phyloP scores from a whole-genome alignment of 2,888 invertebrate species.

The Acleris holmiana region DNA sequence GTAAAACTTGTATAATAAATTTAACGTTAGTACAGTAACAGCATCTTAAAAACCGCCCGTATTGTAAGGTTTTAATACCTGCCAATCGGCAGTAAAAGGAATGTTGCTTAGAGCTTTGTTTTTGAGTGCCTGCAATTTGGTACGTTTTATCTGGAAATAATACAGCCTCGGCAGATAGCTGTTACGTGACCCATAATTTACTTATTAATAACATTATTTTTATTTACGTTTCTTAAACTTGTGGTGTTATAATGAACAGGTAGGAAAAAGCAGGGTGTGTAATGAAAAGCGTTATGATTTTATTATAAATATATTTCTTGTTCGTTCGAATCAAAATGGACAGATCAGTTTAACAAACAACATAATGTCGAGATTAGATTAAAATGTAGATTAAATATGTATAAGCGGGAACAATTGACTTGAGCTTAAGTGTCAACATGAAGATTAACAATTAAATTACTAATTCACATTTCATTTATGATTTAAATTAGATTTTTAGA shows the following conservation, averaged over 20 bases:
- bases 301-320: slow-evolving; percentile 81
- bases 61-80: too few species aligned
- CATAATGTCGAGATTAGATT: slow-evolving; percentile 70
- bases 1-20: too few species aligned
- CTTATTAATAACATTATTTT: too few species aligned
- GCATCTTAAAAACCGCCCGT: too few species aligned
- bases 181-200: too few species aligned
- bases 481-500: slow-evolving; percentile 15
- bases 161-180: too few species aligned
- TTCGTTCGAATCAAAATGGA: slow-evolving; percentile 75
- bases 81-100: too few species aligned
- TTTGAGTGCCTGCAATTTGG: too few species aligned
- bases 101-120: too few species aligned
- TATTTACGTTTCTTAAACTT: not conserved
- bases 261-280: slow-evolving; percentile 65
- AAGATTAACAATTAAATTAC: slow-evolving; percentile 25
- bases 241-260: slow-evolving; percentile 42
- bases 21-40: too few species aligned
- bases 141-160: too few species aligned
- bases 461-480: slow-evolving; percentile 19
- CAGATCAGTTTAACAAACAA: slow-evolving; percentile 70
- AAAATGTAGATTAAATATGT: slow-evolving; percentile 56
- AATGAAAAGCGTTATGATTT: slow-evolving; percentile 79
- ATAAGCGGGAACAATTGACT: slow-evolving; percentile 61
- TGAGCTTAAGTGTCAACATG: slow-evolving; percentile 39